These are phyloP conservation scores for Mycetomoellerius zeteki DNA, from an alignment of 1,140 invertebrate species.

Conservation along the genomic window DNA sequence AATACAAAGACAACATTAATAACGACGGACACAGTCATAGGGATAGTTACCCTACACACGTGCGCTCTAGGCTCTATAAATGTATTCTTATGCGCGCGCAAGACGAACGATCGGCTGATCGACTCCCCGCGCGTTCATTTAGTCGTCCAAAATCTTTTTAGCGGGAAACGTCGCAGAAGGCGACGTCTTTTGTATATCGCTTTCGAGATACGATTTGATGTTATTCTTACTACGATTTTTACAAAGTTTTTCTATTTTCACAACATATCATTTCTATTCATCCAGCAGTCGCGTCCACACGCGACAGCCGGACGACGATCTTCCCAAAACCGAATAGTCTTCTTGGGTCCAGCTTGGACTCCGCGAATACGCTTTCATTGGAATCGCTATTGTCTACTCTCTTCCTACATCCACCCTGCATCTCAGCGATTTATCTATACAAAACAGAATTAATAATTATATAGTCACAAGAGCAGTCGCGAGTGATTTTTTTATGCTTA, in stretches of 20 bases:
- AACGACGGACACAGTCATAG: too few relatives aligned
- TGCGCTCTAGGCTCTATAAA: slow-evolving; percentile 72
- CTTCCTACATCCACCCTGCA: neutral
- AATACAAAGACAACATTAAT: too few relatives aligned
- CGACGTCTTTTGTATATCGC: slow-evolving; percentile 45
- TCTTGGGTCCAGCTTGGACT: too few relatives aligned
- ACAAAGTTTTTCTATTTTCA: slow-evolving; percentile 65
- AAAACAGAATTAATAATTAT: slow-evolving; percentile 29
- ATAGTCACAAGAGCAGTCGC: neutral
- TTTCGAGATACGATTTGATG: slow-evolving; percentile 45
- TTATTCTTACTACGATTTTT: slow-evolving; percentile 72
- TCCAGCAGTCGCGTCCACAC: neutral
- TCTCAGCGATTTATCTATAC: slow-evolving; percentile 30
- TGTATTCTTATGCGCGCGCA: slow-evolving; percentile 64
- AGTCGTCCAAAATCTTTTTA: slow-evolving; percentile 62
- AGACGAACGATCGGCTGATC: neutral
- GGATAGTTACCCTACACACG: neutral
- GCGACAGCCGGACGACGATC: neutral
- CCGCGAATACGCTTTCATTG: slow-evolving; percentile 26
- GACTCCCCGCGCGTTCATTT: slow-evolving; percentile 34
- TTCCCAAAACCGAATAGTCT: neutral
- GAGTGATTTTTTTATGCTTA: slow-evolving; percentile 11
- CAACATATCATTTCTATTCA: slow-evolving; percentile 60
- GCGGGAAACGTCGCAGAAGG: neutral
- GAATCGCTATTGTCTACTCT: neutral